phyloP scores from a whole-genome alignment of 2,888 invertebrate genomes.

The Omphaloscelis lunosa region DNA sequence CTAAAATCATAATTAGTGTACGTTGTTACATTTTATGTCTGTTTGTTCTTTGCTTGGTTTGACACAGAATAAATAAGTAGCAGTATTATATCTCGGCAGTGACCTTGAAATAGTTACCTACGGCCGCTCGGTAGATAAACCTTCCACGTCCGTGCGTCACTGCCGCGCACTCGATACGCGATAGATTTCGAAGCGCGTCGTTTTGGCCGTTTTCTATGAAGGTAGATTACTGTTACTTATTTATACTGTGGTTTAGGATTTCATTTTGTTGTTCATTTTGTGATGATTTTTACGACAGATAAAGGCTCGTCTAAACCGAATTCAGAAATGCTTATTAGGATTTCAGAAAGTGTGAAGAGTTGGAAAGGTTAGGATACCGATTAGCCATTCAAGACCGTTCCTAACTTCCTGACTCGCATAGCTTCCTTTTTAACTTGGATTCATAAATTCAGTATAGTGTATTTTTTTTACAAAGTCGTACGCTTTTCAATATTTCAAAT shows the following conservation, averaged over 20 bases:
- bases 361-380: background rate
- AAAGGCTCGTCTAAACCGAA: background rate
- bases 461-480: background rate
- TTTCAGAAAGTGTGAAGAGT: background rate
- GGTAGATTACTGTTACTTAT: no score
- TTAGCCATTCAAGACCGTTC: background rate
- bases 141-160: no score
- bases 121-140: no score
- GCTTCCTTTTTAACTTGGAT: background rate
- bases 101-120: no score
- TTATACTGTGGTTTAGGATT: background rate
- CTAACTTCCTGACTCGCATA: background rate
- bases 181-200: no score
- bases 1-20: constrained; percentile 58
- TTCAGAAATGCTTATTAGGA: background rate
- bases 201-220: no score
- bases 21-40: constrained; percentile 40
- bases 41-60: constrained; percentile 4
- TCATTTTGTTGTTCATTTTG: background rate
- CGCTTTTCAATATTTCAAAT: background rate
- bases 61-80: no score
- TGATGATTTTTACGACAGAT: background rate
- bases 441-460: background rate
- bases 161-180: no score
- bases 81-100: no score